Conservation (phyloP, 2,797 vertebrate species). For the Bovichtus diacanthus region DNA sequence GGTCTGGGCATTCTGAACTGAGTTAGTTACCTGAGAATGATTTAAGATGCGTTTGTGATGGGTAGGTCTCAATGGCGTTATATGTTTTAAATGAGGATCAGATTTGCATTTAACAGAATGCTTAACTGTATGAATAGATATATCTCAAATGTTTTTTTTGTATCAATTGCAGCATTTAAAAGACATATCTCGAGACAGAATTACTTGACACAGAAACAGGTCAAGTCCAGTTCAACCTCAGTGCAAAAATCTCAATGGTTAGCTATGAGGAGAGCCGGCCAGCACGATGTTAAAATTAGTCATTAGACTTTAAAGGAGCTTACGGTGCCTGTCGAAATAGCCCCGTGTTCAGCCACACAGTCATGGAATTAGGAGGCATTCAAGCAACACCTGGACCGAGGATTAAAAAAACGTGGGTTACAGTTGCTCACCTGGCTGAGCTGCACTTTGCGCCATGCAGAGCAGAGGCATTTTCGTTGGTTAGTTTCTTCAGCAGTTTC, state of each 20-base stretch:
- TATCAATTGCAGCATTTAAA: no score
- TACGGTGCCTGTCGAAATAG: conserved; percentile 69
- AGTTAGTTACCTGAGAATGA: no score
- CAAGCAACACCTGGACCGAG: conserved; percentile 65
- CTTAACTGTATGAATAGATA: no score
- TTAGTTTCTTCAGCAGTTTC: background rate
- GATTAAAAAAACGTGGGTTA: conserved; percentile 77
- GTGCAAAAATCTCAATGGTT: conserved; percentile 11
- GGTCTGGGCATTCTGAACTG: no score
- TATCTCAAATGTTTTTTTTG: no score
- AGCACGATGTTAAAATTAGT: conserved; percentile 50
- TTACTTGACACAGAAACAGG: background rate
- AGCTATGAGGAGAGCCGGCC: conserved; percentile 14
- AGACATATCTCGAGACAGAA: background rate
- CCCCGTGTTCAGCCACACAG: conserved; percentile 34
- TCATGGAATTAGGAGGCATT: conserved; percentile 44
- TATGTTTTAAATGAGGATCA: no score
- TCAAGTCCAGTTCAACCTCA: conserved; percentile 20
- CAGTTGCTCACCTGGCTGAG: conserved; percentile 34
- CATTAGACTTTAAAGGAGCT: conserved; percentile 69
- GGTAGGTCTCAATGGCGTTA: no score
- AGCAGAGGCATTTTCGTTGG: background rate
- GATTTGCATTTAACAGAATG: no score
- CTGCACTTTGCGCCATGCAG: background rate
- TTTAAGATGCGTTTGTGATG: no score